Percentiles rank a stretch among this genome's conserved stretches.
phyloP scores from a whole-genome alignment of 2,113 vertebrate species.

The Saguinus midas region DNA sequence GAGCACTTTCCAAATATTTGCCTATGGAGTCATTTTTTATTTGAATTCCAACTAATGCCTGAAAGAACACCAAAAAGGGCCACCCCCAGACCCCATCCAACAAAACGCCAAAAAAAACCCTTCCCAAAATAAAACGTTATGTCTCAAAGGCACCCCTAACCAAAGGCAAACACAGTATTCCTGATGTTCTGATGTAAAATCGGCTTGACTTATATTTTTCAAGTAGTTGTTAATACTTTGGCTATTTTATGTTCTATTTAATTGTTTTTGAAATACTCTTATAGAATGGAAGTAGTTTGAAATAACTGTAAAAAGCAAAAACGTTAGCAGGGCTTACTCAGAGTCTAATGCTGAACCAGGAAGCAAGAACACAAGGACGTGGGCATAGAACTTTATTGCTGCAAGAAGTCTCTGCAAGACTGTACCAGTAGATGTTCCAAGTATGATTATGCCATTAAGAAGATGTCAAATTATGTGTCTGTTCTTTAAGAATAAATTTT shows the following conservation, averaged over 20 bases:
- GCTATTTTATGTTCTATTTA: background rate
- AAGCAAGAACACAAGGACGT: background rate
- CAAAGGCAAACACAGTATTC: background rate
- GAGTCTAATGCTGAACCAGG: background rate
- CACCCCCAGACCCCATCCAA: background rate
- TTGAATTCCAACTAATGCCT: background rate
- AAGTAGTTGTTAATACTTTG: background rate
- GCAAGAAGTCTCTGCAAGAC: background rate
- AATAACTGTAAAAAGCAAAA: background rate
- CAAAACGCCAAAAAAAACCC: background rate
- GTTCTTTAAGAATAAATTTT: background rate
- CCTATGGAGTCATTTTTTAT: background rate
- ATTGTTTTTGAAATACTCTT: background rate
- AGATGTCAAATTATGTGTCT: background rate
- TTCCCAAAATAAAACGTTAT: background rate
- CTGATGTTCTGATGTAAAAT: background rate
- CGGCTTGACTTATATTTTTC: background rate
- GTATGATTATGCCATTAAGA: background rate
- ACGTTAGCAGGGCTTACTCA: background rate
- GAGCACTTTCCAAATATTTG: background rate
- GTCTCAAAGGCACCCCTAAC: background rate
- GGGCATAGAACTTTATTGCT: background rate
- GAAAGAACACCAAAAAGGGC: background rate
- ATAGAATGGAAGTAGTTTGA: background rate
- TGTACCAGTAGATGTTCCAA: background rate